Base-by-base conservation (phyloP, 2,113 vertebrate species). In the Chauna torquata region DNA sequence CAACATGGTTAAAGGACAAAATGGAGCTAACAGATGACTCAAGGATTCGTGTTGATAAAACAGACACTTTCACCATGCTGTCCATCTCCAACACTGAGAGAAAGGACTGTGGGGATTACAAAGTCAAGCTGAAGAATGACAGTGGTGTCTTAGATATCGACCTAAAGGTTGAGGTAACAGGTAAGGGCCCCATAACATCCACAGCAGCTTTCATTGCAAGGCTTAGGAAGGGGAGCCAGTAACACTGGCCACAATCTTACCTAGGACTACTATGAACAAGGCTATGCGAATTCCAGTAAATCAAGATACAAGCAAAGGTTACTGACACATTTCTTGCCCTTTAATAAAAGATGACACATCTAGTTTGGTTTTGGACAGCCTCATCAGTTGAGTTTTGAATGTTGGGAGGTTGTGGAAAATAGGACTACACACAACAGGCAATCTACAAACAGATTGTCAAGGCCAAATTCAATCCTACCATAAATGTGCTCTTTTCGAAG, bases 91-190 rank as follows among this genome's bases (percentile, higher is more conserved):
- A 98, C 47, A 95, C 98, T 6, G 59, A 96, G 50, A 98, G 98
- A 87, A 99, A 97, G 97, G 98, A 98, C 72, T 64, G 97, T 15
- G 99, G 99, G 82, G 98, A 97, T 93, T 98, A 99, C 93, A 98
- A 98, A 94, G 88, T 99, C 84, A 99, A 97, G 52, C 97, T 99
- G 92, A 99, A 97, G 96, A 99, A 99, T 6, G 96, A 99, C 88
- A 98, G 98, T 59, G 99, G 99, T 38, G 94, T 92, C 20, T 84
- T 82, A 77, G 98, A 98, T 66, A 98, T 98, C 8, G 13, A 97
- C 66, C 76, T 99, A 22, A 98, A 97, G 47, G 97, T 99, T 9
- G 18, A 97, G 72, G 98, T 99, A 40, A 90, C 98, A 94, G 99
- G 99, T 99, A 94, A 98, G 98, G 86, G 24, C 58, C 47, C 69